A percentile compares a stretch with the other conserved stretches of the same genome.
Evolutionary conservation across 2,797 vertebrate genomes (phyloP).

Genomic region (Mormyrops boulengeri): DNA sequence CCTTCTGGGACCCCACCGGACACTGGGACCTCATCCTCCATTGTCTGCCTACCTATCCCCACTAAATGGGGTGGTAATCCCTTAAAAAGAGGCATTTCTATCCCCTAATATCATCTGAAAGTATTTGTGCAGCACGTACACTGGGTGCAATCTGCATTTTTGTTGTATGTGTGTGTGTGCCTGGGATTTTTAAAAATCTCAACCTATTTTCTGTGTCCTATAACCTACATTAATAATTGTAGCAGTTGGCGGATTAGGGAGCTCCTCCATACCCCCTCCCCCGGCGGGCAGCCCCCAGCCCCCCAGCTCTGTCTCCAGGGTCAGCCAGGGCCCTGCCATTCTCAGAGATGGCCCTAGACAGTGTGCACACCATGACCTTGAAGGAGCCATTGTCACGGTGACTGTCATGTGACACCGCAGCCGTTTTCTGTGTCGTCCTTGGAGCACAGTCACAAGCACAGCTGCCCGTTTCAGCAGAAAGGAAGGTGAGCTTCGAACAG

Average conservation of each 20-base stretch:
- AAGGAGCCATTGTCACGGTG: constrained; percentile 22
- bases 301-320: neutral
- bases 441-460: constrained; percentile 3
- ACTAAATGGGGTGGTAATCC: neutral
- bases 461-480: constrained; percentile 26
- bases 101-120: neutral
- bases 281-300: neutral
- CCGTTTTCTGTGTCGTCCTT: constrained; percentile 11
- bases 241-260: neutral
- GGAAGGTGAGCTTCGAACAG: constrained; percentile 27
- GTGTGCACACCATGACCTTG: constrained; percentile 16
- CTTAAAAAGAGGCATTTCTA: neutral
- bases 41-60: neutral
- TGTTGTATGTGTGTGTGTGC: neutral
- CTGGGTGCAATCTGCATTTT: neutral
- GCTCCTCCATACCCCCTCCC: neutral
- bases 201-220: neutral
- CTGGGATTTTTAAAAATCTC: neutral
- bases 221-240: neutral
- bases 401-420: constrained; percentile 34
- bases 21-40: neutral
- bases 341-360: neutral
- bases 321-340: neutral
- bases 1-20: neutral
- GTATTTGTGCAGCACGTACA: neutral